Conservation (phyloP, 2,888 invertebrate species). For the Julus scandinavius region DNA sequence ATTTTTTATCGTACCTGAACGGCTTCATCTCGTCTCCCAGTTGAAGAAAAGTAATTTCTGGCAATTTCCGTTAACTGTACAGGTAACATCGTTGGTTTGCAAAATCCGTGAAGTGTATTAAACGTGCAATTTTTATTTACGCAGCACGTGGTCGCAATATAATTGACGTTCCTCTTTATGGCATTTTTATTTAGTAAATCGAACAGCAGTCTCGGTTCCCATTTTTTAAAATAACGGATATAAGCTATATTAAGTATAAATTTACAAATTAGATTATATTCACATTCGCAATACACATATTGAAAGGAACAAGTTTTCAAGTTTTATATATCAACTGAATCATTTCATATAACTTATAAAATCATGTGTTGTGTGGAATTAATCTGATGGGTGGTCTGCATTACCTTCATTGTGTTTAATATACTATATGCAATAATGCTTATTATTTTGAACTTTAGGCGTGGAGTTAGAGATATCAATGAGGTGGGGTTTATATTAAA, state of each 20-base stretch:
- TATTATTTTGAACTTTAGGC: no score
- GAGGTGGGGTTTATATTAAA: no score
- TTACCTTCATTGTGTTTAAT: no score
- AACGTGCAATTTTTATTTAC: neutral
- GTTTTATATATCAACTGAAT: no score
- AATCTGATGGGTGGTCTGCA: no score
- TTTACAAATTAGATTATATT: neutral
- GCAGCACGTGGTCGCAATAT: neutral
- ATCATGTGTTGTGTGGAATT: neutral
- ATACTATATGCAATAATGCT: no score
- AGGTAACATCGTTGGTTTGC: neutral
- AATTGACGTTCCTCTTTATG: neutral
- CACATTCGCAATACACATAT: neutral
- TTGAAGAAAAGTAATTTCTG: neutral
- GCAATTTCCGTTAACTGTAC: neutral
- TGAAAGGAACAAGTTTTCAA: neutral
- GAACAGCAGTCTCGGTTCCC: neutral
- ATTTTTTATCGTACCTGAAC: neutral
- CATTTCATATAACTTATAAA: neutral
- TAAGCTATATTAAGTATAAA: neutral
- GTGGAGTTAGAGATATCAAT: no score
- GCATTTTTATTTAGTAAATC: slow-evolving; percentile 13
- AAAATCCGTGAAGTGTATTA: neutral
- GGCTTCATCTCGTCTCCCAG: neutral
- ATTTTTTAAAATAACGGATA: neutral